A percentile compares a stretch with the other conserved stretches of the same genome.
Conservation (phyloP, 2,797 vertebrate genomes). For the Urosaurus nigricauda region DNA sequence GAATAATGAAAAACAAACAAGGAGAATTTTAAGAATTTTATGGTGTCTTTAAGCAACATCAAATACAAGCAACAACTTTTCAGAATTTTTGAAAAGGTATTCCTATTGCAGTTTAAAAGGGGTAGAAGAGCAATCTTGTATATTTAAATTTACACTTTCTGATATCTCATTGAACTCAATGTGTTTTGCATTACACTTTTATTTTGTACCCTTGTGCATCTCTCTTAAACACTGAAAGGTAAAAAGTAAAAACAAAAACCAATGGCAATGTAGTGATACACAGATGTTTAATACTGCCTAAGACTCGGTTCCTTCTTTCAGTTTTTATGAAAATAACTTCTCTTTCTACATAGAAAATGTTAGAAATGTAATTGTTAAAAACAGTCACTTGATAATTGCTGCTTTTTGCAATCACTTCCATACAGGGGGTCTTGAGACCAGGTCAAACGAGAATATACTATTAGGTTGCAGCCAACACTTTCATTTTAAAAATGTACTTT, state of each 20-base stretch:
- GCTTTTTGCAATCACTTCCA: neutral
- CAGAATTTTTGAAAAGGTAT: neutral
- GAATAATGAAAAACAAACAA: conserved; percentile 10
- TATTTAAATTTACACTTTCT: neutral
- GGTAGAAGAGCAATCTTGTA: neutral
- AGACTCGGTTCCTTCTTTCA: neutral
- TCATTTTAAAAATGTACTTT: neutral
- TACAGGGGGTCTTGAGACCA: neutral
- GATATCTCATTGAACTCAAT: neutral
- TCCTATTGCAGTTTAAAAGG: neutral
- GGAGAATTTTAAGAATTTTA: neutral
- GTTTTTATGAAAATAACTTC: neutral
- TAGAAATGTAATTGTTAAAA: neutral
- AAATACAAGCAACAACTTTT: conserved; percentile 14
- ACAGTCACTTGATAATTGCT: neutral
- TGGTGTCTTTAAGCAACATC: neutral
- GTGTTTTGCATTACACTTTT: neutral
- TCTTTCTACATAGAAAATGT: neutral
- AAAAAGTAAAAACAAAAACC: neutral
- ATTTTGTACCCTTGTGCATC: neutral
- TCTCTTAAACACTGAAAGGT: neutral
- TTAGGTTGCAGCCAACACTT: neutral
- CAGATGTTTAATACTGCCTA: neutral
- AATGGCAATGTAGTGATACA: neutral
- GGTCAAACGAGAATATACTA: neutral